These are phyloP conservation scores for Rhinoderma darwinii DNA, from an alignment of 2,113 vertebrate genomes.

Conservation along the genomic window DNA sequence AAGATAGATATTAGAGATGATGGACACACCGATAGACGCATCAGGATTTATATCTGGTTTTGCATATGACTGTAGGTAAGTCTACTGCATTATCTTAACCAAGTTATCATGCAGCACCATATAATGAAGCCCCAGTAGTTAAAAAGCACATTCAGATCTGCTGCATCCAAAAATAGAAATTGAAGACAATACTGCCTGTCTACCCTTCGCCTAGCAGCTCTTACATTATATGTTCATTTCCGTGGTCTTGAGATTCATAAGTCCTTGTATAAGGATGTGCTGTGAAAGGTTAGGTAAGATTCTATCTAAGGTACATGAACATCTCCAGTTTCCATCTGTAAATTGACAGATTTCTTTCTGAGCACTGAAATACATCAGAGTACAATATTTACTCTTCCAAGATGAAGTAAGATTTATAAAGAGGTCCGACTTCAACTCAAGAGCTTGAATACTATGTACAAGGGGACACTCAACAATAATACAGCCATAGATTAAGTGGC, in stretches of 20 bases:
- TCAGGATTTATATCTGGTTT: neutral
- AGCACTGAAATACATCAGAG: slow-evolving; percentile 19
- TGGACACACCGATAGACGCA: no score
- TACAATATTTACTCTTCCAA: slow-evolving; percentile 36
- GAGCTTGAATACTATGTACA: slow-evolving; percentile 39
- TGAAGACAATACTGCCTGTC: no score
- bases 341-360: slow-evolving; percentile 23
- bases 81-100: neutral
- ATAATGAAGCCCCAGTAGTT: neutral
- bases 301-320: slow-evolving; percentile 42
- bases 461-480: slow-evolving; percentile 44
- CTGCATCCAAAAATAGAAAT: neutral
- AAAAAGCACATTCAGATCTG: neutral
- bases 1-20: no score
- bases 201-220: neutral
- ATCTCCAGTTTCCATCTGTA: slow-evolving; percentile 44
- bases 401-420: slow-evolving; percentile 43
- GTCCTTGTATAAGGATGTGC: neutral
- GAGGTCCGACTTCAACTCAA: slow-evolving; percentile 34
- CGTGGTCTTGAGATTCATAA: neutral
- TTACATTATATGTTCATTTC: neutral
- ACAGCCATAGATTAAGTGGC: slow-evolving; percentile 32
- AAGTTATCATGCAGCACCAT: neutral
- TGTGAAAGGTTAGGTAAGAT: slow-evolving; percentile 16
- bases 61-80: neutral